phyloP scores from a whole-genome alignment of 1,140 invertebrate genomes.

The Drosophila cardini region DNA sequence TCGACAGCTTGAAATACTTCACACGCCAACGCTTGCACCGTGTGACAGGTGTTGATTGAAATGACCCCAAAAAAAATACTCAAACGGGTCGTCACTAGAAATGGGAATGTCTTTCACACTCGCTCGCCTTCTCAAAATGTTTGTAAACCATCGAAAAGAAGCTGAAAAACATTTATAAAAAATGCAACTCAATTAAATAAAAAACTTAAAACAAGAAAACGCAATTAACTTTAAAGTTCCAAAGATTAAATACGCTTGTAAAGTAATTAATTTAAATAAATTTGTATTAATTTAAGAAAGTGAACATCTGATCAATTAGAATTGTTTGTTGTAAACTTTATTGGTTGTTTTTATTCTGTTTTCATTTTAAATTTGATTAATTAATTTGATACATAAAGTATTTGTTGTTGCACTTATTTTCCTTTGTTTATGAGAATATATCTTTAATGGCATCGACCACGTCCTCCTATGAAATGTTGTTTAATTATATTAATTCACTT shows the following conservation, averaged over 20 bases:
- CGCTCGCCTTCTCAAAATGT: conserved; percentile 24
- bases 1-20: conserved; percentile 45
- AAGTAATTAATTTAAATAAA: conserved; percentile 3
- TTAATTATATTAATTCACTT: neutral
- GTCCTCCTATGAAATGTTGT: conserved; percentile 25
- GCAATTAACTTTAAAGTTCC: neutral
- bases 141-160: conserved; percentile 43
- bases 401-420: neutral
- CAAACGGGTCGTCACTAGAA: conserved; percentile 22
- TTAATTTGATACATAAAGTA: conserved; percentile 11
- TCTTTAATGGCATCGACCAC: conserved; percentile 39
- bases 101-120: conserved; percentile 58
- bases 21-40: conserved; percentile 62
- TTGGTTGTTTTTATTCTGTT: neutral
- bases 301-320: neutral
- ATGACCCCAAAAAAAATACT: conserved; percentile 63
- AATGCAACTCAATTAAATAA: conserved; percentile 51
- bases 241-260: conserved; percentile 6
- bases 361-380: neutral
- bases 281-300: neutral
- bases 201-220: conserved; percentile 25
- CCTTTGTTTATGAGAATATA: conserved; percentile 19
- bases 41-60: conserved; percentile 80
- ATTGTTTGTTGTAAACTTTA: neutral
- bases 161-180: conserved; percentile 44